Conservation (phyloP, 53 echinoderm and acorn worm genomes). For the Stichopus horrens region DNA sequence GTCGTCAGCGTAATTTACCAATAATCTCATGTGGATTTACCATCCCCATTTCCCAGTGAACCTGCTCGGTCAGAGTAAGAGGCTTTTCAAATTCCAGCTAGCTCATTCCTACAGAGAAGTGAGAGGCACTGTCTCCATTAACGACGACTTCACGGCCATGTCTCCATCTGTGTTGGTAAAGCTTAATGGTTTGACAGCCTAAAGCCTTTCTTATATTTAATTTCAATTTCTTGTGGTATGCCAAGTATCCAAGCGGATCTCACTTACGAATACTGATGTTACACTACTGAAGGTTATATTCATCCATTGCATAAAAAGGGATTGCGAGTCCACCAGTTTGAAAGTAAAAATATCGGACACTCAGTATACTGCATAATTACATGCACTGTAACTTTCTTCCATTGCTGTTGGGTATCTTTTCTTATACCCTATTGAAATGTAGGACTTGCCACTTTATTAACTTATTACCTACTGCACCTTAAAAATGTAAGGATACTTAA, state of each 20-base stretch:
- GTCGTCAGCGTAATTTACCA: not conserved
- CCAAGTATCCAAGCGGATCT: not conserved
- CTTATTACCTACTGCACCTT: too few relatives aligned
- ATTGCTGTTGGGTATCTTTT: too few relatives aligned
- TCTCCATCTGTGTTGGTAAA: not conserved
- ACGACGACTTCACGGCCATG: not conserved
- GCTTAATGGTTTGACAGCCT: not conserved
- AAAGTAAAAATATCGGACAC: too few relatives aligned
- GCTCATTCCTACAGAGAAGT: constrained; percentile 1
- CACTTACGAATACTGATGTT: too few relatives aligned
- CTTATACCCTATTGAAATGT: too few relatives aligned
- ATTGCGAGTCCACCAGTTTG: too few relatives aligned
- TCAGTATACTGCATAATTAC: too few relatives aligned
- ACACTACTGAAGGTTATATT: not conserved
- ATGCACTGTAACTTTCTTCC: too few relatives aligned
- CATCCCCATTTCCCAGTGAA: not conserved
- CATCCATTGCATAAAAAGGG: not conserved
- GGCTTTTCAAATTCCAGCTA: constrained; percentile 37
- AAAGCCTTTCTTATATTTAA: constrained; percentile 8
- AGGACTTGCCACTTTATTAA: too few relatives aligned
- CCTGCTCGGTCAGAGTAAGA: not conserved
- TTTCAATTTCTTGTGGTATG: constrained; percentile 22
- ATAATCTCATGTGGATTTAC: not conserved
- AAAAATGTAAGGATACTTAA: too few relatives aligned
- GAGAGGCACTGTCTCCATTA: constrained; percentile 6